Evolutionary conservation across 2,888 invertebrate species (phyloP), one percentile per base, ranked within the genome.

Genomic region (Tachystola acroxantha): DNA sequence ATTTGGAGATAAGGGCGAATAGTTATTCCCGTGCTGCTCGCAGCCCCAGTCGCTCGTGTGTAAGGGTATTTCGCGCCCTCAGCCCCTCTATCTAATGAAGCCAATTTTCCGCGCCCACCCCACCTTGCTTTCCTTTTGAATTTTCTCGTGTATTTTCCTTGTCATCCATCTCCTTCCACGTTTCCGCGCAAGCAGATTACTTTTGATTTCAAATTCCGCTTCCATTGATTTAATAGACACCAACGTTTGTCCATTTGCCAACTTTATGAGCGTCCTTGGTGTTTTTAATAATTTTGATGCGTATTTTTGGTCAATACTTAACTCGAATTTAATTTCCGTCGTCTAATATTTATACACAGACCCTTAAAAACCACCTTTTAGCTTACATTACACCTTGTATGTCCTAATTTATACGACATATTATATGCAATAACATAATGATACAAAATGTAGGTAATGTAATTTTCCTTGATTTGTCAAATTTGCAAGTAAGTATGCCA

Each of bases 141-240:
- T 77, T 82, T 79, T 77, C 76, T 73, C 69, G 67, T 74, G 74
- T 80, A 80, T 81, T 84, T 84, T 78, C 76, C 74, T 71, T 74
- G 74, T 78, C 76, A 82, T 80, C 75, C 75, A 80, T 82, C 81
- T 80, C 74, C 64, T 76, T 75, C 69, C 71, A 60, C 71, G 60
- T 71, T 77, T 77, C 72, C 73, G 69, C 69, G 64, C 65, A 69
- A 65, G 68, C 73, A 81, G 76, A 84, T 84, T 84, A 77, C 80
- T 80, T 78, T 77, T 78, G 76, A 84, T 84, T 82, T 68, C 66
- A 64, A 76, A 78, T 80, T 78, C 72, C 68, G 60, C 64, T 68
- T 61, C 60, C 69, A 76, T 75, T 75, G 77, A 79, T 77, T 81
- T 68, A 68, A 72, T 73, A 69, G 70, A 71, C 61, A 68, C 54